Evolutionary conservation across 2,113 vertebrate species (phyloP).

Genomic region (Psittacara wagleri): DNA sequence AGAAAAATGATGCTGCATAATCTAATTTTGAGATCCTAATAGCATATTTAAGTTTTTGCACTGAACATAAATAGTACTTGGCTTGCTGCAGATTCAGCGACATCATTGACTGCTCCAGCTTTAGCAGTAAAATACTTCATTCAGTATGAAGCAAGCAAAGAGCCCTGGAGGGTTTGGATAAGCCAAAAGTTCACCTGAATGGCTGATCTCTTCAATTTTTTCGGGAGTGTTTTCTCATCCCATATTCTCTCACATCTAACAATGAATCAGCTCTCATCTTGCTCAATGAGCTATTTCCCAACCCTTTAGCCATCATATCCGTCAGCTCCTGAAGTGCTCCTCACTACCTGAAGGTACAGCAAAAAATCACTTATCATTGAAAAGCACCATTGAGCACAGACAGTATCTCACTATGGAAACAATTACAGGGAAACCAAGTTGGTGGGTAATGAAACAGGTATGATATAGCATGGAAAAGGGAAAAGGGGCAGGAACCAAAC

Average conservation of each 20-base stretch:
- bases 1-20: not conserved
- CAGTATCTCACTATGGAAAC: not conserved
- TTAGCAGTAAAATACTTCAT: not conserved
- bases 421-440: not conserved
- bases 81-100: not conserved
- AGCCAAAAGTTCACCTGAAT: not conserved
- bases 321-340: not conserved
- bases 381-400: not conserved
- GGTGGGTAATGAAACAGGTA: not conserved
- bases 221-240: not conserved
- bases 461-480: not conserved
- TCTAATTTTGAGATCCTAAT: not conserved
- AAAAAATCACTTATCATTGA: not conserved
- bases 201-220: not conserved
- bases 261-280: not conserved
- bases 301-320: not conserved
- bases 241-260: not conserved
- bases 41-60: not conserved
- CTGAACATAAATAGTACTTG: not conserved
- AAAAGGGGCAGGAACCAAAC: not conserved
- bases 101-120: not conserved
- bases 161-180: not conserved
- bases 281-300: not conserved
- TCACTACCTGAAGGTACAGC: not conserved
- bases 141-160: constrained; percentile 1